These are phyloP conservation scores for Drosophila repletoides DNA, from an alignment of 1,140 invertebrate species.

Conservation along the genomic window DNA sequence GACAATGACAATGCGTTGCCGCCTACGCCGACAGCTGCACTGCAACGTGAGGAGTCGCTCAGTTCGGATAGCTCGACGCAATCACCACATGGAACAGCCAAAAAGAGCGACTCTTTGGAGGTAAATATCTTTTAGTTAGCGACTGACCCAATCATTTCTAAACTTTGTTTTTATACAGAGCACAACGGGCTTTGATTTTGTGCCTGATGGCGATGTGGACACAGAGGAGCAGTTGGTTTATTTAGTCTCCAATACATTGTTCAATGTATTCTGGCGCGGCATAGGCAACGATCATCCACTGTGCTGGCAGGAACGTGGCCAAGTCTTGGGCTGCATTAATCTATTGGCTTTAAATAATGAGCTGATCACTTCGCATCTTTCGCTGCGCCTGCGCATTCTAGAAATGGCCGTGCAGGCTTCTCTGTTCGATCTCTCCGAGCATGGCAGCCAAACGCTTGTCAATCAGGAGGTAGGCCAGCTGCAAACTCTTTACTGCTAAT, in stretches of 20 bases:
- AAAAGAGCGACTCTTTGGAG: constrained; percentile 67
- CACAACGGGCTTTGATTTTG: constrained; percentile 69
- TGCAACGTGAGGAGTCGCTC: constrained; percentile 69
- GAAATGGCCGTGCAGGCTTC: constrained; percentile 86
- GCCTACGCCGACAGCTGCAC: constrained; percentile 31
- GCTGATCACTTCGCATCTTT: constrained; percentile 84
- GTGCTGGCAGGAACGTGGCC: constrained; percentile 86
- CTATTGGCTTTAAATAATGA: constrained; percentile 85
- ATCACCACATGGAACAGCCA: constrained; percentile 53
- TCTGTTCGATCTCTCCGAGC: constrained; percentile 84
- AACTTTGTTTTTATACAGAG: constrained; percentile 23
- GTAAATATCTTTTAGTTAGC: constrained; percentile 19
- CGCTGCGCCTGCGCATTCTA: constrained; percentile 85
- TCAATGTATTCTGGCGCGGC: constrained; percentile 86
- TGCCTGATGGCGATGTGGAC: constrained; percentile 81
- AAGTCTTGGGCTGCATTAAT: constrained; percentile 86
- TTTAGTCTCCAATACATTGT: constrained; percentile 84
- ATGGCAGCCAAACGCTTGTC: constrained; percentile 77
- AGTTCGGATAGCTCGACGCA: constrained; percentile 79
- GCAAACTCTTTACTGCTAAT: not conserved
- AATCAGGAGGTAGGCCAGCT: constrained; percentile 76
- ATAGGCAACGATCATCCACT: constrained; percentile 84
- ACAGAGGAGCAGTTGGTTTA: constrained; percentile 85
- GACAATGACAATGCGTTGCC: constrained; percentile 43
- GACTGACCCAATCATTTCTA: fast-evolving